phyloP scores from a whole-genome alignment of 1,140 invertebrate genomes.

The Adoxophyes honmai region DNA sequence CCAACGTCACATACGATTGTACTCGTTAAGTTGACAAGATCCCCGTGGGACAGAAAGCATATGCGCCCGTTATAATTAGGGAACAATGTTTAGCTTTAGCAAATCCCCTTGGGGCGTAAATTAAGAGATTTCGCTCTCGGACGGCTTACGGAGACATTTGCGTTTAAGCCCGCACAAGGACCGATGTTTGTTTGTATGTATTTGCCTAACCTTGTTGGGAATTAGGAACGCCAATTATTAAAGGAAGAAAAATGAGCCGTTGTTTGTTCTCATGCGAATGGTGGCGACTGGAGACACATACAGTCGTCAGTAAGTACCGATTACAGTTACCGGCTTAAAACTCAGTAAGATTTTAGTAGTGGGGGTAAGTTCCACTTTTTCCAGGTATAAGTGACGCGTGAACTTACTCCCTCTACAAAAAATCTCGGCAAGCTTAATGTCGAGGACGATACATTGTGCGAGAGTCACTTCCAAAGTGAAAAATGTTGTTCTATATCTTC shows the following conservation, averaged over 20 bases:
- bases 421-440: no score
- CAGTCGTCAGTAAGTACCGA: no score
- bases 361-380: no score
- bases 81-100: constrained; percentile 75
- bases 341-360: no score
- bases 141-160: constrained; percentile 67
- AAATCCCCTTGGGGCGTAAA: constrained; percentile 75
- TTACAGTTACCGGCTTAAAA: no score
- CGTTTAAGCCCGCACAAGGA: constrained; percentile 48
- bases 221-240: constrained; percentile 4
- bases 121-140: constrained; percentile 66
- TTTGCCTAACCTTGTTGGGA: constrained; percentile 14
- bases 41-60: constrained; percentile 63
- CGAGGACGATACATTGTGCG: no score
- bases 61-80: constrained; percentile 75
- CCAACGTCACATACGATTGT: constrained; percentile 31
- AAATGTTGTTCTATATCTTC: no score
- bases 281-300: background rate
- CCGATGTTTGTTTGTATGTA: constrained; percentile 34
- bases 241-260: background rate
- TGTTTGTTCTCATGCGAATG: background rate
- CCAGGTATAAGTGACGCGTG: no score
- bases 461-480: no score
- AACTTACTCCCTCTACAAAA: no score
- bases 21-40: constrained; percentile 60